Conservation (phyloP, 2,888 invertebrate species). For the Philaethria dido region DNA sequence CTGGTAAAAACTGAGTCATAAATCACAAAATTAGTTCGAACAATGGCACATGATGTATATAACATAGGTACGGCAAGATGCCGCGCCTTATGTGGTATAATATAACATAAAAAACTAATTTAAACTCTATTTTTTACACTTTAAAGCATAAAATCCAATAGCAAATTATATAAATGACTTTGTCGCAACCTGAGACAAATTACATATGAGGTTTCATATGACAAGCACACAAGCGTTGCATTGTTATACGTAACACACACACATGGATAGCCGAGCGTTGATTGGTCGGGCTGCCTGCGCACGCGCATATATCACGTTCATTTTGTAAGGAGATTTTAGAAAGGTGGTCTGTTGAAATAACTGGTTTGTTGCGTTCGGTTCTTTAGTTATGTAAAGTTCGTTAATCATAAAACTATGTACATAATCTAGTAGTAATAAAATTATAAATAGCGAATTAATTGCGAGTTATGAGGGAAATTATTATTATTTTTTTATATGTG, state of each 20-base stretch:
- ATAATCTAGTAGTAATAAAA: conserved; percentile 39
- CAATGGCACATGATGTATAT: conserved; percentile 46
- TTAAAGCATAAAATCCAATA: conserved; percentile 53
- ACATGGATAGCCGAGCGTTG: conserved; percentile 45
- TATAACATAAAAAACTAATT: conserved; percentile 37
- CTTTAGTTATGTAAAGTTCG: conserved; percentile 52
- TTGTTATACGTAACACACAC: conserved; percentile 49
- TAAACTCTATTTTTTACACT: conserved; percentile 19
- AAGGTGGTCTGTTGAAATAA: conserved; percentile 73
- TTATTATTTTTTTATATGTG: conserved; percentile 14
- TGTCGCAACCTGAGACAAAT: conserved; percentile 55
- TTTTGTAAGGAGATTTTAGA: conserved; percentile 82
- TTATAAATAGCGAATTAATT: conserved; percentile 30
- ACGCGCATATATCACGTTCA: conserved; percentile 61
- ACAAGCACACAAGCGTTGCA: conserved; percentile 46
- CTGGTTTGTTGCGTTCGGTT: conserved; percentile 55
- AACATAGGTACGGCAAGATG: conserved; percentile 50
- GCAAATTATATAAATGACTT: conserved; percentile 38
- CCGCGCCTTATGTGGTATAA: conserved; percentile 61
- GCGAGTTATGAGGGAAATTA: conserved; percentile 27
- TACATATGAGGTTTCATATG: conserved; percentile 56
- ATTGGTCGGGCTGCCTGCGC: conserved; percentile 62
- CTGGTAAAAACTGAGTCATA: conserved; percentile 60
- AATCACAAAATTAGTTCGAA: conserved; percentile 57
- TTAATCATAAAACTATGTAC: conserved; percentile 41